Evolutionary conservation across 1,140 invertebrate genomes (phyloP), one percentile per base, ranked within the genome.

Genomic region (Leguminivora glycinivorella): DNA sequence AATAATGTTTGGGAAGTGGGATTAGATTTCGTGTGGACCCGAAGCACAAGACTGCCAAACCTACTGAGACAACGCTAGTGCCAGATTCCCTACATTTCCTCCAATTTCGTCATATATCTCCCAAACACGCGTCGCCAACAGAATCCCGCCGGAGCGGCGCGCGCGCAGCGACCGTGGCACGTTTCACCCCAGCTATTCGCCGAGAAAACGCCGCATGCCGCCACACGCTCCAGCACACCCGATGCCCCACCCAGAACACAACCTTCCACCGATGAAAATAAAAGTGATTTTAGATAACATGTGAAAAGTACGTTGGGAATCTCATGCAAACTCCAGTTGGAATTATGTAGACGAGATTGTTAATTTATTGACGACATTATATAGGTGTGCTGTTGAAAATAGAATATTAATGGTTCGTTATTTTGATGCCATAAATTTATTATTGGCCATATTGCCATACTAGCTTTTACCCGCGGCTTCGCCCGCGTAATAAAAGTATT

Each of bases 171-270:
- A 88, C 75, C 88, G 86, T 89, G 77, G 69, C 71, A 81, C 85
- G 84, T 90, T 90, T 90, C 86, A 90, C 88, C 87, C 78, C 78
- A 90, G 86, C 78, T 90, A 90, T 90, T 88, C 79, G 82, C 74
- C 78, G 84, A 88, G 88, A 90, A 88, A 88, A 85, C 78, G 7
- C 71, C 78, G 88, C 87, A 89, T 78, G 79, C 82, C 73, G 79
- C 75, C 76, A 83, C 83, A 79, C 81, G 81, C 83, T 79, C 74
- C 77, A 81, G 70, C 80, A 83, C 75, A 78, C 73, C n/a, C 63
- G 56, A 66, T 67, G 31, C 72, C 63, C 43, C 31, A 47, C 29
- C 67, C 17, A 22, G 25, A 43, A 63, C 9, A 31, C 14, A 56
- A 72, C 75, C 83, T 81, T 66, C 86, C 78, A 10, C 9, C 22